Percentiles rank a stretch among this genome's conserved stretches.
Conservation (phyloP, 2,113 vertebrate genomes). For the Rhagologus leucostigma region DNA sequence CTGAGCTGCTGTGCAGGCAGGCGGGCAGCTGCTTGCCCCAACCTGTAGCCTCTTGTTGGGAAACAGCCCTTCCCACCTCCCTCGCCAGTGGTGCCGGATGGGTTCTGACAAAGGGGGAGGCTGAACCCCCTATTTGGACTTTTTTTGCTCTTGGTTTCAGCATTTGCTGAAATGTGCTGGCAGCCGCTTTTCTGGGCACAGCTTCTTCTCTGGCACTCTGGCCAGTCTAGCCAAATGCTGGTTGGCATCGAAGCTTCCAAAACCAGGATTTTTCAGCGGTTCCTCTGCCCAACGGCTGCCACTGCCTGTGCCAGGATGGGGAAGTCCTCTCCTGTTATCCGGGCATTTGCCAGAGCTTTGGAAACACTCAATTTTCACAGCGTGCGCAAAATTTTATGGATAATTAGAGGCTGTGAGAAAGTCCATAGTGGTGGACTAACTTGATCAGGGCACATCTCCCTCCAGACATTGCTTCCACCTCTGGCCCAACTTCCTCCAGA, state of each 20-base stretch:
- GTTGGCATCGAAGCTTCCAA: background rate
- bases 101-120: background rate
- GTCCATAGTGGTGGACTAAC: background rate
- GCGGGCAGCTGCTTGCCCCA: background rate
- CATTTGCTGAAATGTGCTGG: background rate
- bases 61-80: background rate
- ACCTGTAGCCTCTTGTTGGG: background rate
- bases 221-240: background rate
- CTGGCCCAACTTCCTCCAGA: rapidly evolving
- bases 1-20: background rate
- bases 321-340: rapidly evolving
- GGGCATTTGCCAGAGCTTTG: rapidly evolving
- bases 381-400: rapidly evolving
- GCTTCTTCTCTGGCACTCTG: rapidly evolving
- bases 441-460: background rate
- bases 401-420: background rate
- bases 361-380: rapidly evolving
- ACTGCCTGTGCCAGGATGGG: rapidly evolving
- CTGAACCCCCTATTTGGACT: rapidly evolving
- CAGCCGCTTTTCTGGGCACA: rapidly evolving
- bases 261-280: rapidly evolving
- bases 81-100: rapidly evolving
- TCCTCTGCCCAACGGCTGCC: background rate
- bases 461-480: background rate
- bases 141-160: background rate